These are phyloP conservation scores for Sminthurinus aureus DNA, from an alignment of 2,888 invertebrate species.

Conservation along the genomic window DNA sequence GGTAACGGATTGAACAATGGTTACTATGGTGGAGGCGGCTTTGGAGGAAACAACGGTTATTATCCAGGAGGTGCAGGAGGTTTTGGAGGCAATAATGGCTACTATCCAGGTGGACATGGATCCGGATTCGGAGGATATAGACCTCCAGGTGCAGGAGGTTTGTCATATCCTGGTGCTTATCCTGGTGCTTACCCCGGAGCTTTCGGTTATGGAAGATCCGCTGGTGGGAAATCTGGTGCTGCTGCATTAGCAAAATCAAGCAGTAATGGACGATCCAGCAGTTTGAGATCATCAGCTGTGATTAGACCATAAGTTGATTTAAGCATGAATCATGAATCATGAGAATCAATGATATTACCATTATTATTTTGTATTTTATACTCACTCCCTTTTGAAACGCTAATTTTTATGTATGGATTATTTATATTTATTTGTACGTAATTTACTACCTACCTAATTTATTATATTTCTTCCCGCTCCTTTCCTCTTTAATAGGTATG, in stretches of 20 bases:
- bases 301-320: neutral
- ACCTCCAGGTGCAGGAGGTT: slow-evolving; percentile 28
- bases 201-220: slow-evolving; percentile 20
- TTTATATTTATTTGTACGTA: neutral
- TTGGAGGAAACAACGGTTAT: slow-evolving; percentile 9
- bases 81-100: slow-evolving; percentile 27
- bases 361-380: neutral
- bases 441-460: neutral
- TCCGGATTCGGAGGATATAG: slow-evolving; percentile 35
- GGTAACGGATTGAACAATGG: slow-evolving; percentile 5
- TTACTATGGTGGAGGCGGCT: slow-evolving; percentile 33
- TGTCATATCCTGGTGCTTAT: slow-evolving; percentile 21
- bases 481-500: too few species aligned
- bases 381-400: neutral
- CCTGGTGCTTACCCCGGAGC: slow-evolving; percentile 6
- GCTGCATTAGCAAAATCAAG: neutral
- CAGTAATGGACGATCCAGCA: too few species aligned
- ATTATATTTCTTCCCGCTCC: neutral
- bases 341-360: neutral
- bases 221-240: slow-evolving; percentile 2
- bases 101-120: slow-evolving; percentile 37
- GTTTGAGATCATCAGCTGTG: neutral
- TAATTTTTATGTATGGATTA: neutral
- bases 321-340: neutral
- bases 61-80: slow-evolving; percentile 41